phyloP scores from a whole-genome alignment of 2,888 invertebrate species.

The Acronicta alni region DNA sequence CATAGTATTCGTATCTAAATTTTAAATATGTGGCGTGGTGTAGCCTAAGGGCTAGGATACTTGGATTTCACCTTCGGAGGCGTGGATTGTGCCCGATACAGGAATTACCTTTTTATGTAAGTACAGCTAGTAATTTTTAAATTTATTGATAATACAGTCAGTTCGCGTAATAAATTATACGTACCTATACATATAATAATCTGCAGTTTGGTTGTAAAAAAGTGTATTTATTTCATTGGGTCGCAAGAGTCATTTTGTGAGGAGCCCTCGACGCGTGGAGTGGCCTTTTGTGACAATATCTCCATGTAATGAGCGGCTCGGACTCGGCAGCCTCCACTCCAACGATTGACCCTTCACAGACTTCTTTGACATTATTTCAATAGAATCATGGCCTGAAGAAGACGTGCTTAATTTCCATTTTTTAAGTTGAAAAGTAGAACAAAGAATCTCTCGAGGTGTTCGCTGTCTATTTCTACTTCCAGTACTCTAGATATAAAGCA shows the following conservation, averaged over 20 bases:
- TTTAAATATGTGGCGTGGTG: too few species aligned
- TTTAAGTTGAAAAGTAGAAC: not conserved
- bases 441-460: not conserved
- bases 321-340: slow-evolving; percentile 10
- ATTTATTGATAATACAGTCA: too few species aligned
- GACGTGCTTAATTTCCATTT: too few species aligned
- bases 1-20: too few species aligned
- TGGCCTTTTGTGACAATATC: slow-evolving; percentile 36
- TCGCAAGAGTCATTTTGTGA: slow-evolving; percentile 8
- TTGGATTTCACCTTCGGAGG: too few species aligned
- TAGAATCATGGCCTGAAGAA: not conserved
- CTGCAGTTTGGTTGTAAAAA: not conserved
- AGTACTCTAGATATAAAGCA: not conserved
- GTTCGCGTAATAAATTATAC: not conserved
- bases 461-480: too few species aligned
- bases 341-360: slow-evolving; percentile 15
- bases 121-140: too few species aligned
- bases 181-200: too few species aligned
- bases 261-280: slow-evolving; percentile 22
- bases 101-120: too few species aligned
- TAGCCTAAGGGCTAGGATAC: too few species aligned
- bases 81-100: too few species aligned
- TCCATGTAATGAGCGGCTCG: slow-evolving; percentile 38
- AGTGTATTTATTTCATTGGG: not conserved
- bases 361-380: slow-evolving; percentile 18